phyloP scores from a whole-genome alignment of 1,140 invertebrate genomes.

The Conopomorpha cramerella region DNA sequence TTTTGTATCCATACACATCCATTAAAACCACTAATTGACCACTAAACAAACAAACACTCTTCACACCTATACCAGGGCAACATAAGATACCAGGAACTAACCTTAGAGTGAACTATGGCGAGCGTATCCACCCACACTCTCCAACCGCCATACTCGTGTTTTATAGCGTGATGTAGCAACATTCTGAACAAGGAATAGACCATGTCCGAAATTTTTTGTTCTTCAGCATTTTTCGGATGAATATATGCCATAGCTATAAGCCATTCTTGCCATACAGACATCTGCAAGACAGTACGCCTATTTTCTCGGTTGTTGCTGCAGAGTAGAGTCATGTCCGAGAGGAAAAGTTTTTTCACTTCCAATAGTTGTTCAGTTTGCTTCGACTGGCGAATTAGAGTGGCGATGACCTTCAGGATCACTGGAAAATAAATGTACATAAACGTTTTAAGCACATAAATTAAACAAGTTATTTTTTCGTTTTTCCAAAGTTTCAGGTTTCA shows the following conservation, averaged over 20 bases:
- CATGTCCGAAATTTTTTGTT: constrained; percentile 97
- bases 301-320: constrained; percentile 98
- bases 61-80: too few relatives aligned
- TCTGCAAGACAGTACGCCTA: constrained; percentile 94
- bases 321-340: constrained; percentile 95
- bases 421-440: constrained; percentile 38
- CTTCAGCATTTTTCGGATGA: constrained; percentile 92
- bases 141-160: constrained; percentile 99
- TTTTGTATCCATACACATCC: too few relatives aligned
- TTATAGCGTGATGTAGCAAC: constrained; percentile 98
- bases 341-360: constrained; percentile 94
- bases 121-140: constrained; percentile 99
- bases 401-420: constrained; percentile 98
- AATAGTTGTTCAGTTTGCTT: constrained; percentile 90
- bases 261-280: constrained; percentile 99
- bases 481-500: too few relatives aligned
- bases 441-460: too few relatives aligned
- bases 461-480: too few relatives aligned
- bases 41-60: too few relatives aligned
- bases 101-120: constrained; percentile 99
- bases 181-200: constrained; percentile 95
- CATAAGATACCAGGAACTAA: too few relatives aligned
- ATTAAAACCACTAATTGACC: too few relatives aligned
- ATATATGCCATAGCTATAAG: constrained; percentile 98
- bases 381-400: constrained; percentile 94